Evolutionary conservation across 1,140 invertebrate genomes (phyloP), one percentile per base, ranked within the genome.

Genomic region (Penaeus chinensis): DNA sequence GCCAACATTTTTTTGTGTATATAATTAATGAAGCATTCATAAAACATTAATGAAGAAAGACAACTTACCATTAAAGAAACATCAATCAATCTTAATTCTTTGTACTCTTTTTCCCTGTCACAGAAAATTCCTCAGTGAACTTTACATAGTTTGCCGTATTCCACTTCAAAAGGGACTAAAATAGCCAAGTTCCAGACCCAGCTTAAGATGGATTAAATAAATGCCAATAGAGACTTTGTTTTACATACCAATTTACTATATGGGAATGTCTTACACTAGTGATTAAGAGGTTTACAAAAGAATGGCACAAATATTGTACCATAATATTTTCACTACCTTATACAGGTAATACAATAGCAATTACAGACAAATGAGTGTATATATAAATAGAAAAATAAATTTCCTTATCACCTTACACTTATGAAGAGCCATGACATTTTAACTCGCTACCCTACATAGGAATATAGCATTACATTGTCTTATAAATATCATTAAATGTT

Each of bases 371-470:
- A n/a, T 54, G 47, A 54, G 32, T 78, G 76, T 77, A 47, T 77
- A 77, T 78, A 78, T 78, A 78, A 78, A 78, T 78, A 78, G 32
- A 78, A 78, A 78, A 78, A 78, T 78, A 78, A 60, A 78, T 78
- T 78, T 78, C 76, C 32, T 78, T 60, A 78, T 78, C 76, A 78
- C 42, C 47, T 78, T 78, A 54, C 47, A 47, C 47, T 47, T 47
- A 47, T 47, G 47, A 47, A 78, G 76, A 78, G 76, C 76, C 47
- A n/a, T 54, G 76, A 78, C 42, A 78, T 54, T 37, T 42, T 78
- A 22, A 37, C 47, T 78, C 47, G 76, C 76, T 78, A 78, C 47
- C 32, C 76, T 78, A 78, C 76, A 78, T 78, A 78, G 76, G 76
- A 78, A 78, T 78, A 60, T 37, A 78, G 76, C 76, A 78, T 60